Conservation (phyloP, 35 echinoderm and acorn worm species). For the Lytechinus pictus region DNA sequence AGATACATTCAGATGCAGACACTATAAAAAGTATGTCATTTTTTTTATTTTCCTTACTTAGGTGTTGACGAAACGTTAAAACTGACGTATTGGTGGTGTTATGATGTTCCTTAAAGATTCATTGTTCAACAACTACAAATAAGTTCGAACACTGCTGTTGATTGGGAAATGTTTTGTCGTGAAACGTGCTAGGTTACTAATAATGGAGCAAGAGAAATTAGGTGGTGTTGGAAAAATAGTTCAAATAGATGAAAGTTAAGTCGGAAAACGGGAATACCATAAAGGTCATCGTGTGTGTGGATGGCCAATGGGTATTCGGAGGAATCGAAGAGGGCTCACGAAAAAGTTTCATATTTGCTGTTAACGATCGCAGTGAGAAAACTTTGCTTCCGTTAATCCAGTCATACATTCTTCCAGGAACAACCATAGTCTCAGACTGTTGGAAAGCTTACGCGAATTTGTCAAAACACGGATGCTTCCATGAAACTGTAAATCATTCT, state of each 20-base stretch:
- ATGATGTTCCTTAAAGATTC: slow-evolving; percentile 23
- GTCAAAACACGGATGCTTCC: slow-evolving; percentile 24
- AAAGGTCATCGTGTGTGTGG: slow-evolving; percentile 56
- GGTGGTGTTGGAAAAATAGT: slow-evolving; percentile 48
- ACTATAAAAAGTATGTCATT: too few relatives aligned
- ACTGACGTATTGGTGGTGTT: slow-evolving; percentile 67
- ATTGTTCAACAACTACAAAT: slow-evolving; percentile 39
- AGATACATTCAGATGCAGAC: too few relatives aligned
- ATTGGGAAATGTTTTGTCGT: slow-evolving; percentile 64
- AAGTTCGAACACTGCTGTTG: slow-evolving; percentile 25
- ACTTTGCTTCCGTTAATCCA: slow-evolving; percentile 49
- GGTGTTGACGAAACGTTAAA: too few relatives aligned
- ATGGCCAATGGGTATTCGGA: slow-evolving; percentile 77
- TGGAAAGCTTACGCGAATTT: slow-evolving; percentile 67
- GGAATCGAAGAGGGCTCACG: slow-evolving; percentile 61
- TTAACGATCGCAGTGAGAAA: slow-evolving; percentile 23
- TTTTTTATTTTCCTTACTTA: too few relatives aligned
- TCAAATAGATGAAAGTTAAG: slow-evolving; percentile 68
- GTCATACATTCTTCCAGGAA: slow-evolving; percentile 49
- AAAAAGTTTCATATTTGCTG: slow-evolving; percentile 56
- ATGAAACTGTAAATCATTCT: slow-evolving; percentile 62
- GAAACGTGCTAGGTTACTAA: slow-evolving; percentile 42
- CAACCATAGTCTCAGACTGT: slow-evolving; percentile 65
- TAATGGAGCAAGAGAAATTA: not conserved
- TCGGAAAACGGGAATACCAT: slow-evolving; percentile 62